Evolutionary conservation across 2,113 vertebrate genomes (phyloP).

Genomic region (Collichthys lucidus): DNA sequence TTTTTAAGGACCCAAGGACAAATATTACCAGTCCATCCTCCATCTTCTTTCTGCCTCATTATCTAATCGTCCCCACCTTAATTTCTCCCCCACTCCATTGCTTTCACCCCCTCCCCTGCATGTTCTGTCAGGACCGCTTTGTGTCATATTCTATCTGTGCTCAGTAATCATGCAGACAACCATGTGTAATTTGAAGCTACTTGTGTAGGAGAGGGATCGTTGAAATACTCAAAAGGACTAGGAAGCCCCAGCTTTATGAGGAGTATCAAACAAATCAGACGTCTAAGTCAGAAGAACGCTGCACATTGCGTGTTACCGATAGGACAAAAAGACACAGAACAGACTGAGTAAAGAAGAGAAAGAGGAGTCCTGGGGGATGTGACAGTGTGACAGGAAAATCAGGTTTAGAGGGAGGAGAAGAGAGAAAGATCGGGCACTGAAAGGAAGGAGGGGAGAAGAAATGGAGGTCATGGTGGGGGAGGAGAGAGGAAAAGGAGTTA

Average conservation of each 20-base stretch:
- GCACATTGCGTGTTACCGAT: background rate
- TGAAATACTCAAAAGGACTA: conserved; percentile 26
- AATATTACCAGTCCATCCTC: background rate
- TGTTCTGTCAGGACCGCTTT: conserved; percentile 31
- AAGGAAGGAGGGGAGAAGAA: conserved; percentile 17
- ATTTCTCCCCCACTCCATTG: background rate
- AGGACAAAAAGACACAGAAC: conserved; percentile 4
- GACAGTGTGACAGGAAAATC: conserved; percentile 50
- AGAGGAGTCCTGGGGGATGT: conserved; percentile 9
- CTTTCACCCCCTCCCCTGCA: background rate
- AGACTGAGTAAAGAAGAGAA: background rate
- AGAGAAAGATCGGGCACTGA: conserved; percentile 24
- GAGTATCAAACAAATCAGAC: conserved; percentile 33
- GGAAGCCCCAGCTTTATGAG: conserved; percentile 19
- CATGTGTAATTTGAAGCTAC: conserved; percentile 53
- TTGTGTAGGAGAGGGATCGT: conserved; percentile 25
- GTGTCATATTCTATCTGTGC: conserved; percentile 24
- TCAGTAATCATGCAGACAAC: conserved; percentile 39
- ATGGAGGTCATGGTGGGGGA: conserved; percentile 36
- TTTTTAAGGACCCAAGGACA: background rate
- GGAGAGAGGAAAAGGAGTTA: conserved; percentile 23
- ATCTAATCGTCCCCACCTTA: background rate
- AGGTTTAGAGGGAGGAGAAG: conserved; percentile 37
- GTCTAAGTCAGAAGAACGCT: conserved; percentile 19
- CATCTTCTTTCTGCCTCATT: background rate